Evolutionary conservation across 2,888 invertebrate genomes (phyloP).

Genomic region (Itoplectis maculator): DNA sequence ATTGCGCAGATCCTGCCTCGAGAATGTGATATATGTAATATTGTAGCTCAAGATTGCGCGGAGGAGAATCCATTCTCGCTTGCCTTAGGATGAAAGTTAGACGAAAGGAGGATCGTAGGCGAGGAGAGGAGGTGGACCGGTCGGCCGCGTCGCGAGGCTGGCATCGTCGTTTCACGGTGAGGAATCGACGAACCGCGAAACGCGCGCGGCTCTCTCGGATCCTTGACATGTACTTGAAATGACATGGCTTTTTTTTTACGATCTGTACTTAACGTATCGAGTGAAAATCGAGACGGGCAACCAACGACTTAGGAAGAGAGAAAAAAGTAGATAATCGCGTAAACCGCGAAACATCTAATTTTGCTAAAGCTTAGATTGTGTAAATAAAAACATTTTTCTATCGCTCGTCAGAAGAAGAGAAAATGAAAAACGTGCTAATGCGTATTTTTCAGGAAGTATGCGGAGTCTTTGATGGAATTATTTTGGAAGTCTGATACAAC

Average conservation of each 20-base stretch:
- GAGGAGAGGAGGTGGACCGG: slow-evolving; percentile 22
- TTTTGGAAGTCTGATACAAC: slow-evolving; percentile 52
- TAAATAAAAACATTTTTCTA: slow-evolving; percentile 58
- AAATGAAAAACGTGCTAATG: slow-evolving; percentile 29
- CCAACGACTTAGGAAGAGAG: slow-evolving; percentile 6
- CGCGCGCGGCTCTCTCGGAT: slow-evolving; percentile 5
- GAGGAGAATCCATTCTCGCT: slow-evolving; percentile 60
- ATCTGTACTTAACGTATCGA: slow-evolving; percentile 42
- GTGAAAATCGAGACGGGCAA: slow-evolving; percentile 42
- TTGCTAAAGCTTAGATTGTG: slow-evolving; percentile 49
- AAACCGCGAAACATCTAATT: slow-evolving; percentile 42
- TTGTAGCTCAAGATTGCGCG: slow-evolving; percentile 49
- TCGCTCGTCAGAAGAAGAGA: slow-evolving; percentile 42
- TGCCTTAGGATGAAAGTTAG: slow-evolving; percentile 63
- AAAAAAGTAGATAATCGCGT: slow-evolving; percentile 1
- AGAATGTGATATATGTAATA: slow-evolving; percentile 63
- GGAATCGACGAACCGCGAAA: neutral
- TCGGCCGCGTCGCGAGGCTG: slow-evolving; percentile 27
- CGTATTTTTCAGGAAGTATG: slow-evolving; percentile 17
- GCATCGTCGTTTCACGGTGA: neutral
- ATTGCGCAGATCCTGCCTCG: slow-evolving; percentile 58
- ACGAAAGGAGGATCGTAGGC: slow-evolving; percentile 14
- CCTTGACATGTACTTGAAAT: slow-evolving; percentile 11
- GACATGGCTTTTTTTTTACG: slow-evolving; percentile 25
- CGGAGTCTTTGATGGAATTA: slow-evolving; percentile 49